phyloP scores from a whole-genome alignment of 2,797 vertebrate genomes.

The Macrochelys suwanniensis region DNA sequence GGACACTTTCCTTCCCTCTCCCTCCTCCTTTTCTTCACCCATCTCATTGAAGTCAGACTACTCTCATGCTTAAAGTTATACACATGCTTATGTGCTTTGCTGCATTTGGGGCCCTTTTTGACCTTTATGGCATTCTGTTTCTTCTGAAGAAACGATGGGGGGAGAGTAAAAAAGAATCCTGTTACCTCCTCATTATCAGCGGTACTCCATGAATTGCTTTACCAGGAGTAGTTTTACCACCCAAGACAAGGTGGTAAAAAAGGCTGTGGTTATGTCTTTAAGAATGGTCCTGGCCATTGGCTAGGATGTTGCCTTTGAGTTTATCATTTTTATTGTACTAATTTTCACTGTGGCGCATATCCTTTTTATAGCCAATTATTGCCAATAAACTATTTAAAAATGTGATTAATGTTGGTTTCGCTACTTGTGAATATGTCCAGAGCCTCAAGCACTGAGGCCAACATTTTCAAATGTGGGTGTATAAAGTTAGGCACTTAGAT shows the following conservation, averaged over 20 bases:
- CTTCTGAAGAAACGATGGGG: neutral
- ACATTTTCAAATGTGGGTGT: slow-evolving; percentile 3
- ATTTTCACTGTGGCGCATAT: neutral
- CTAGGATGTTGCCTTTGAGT: neutral
- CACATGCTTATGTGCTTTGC: neutral
- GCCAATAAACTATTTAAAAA: neutral
- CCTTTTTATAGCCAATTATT: neutral
- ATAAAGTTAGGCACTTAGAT: neutral
- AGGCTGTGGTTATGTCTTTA: slow-evolving; percentile 21
- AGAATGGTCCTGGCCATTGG: slow-evolving; percentile 26
- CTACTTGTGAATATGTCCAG: neutral
- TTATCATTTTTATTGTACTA: neutral
- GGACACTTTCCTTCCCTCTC: neutral
- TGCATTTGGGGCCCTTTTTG: neutral
- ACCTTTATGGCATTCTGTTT: neutral
- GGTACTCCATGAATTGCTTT: neutral
- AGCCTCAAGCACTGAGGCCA: neutral
- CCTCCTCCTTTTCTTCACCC: neutral
- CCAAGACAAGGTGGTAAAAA: slow-evolving; percentile 13
- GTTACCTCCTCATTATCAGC: slow-evolving; percentile 1
- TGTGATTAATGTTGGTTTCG: neutral
- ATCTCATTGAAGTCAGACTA: neutral
- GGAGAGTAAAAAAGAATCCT: neutral
- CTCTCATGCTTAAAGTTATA: neutral
- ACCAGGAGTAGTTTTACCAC: neutral